Percentiles rank a stretch among this genome's conserved stretches.
These are phyloP conservation scores for Euphonia xanthogaster DNA, from an alignment of 2,797 vertebrate species.

Conservation along the genomic window DNA sequence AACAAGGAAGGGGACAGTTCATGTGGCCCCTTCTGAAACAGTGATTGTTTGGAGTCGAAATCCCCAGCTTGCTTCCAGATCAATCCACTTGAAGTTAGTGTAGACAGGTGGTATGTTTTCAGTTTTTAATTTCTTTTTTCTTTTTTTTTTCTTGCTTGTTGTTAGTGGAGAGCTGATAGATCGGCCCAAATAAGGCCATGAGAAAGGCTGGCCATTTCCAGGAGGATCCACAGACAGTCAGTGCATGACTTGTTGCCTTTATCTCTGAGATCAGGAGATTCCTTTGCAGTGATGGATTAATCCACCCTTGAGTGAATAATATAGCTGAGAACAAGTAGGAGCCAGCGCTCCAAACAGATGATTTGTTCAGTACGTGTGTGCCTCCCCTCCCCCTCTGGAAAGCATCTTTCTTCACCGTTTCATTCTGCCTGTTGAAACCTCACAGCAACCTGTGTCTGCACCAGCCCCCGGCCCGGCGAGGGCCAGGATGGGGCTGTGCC, in stretches of 20 bases:
- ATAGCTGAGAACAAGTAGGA: conserved; percentile 53
- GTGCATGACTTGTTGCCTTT: conserved; percentile 57
- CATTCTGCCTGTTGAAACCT: conserved; percentile 2
- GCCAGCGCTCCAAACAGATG: conserved; percentile 42
- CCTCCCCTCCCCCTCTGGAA: background rate
- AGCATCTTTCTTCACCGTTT: conserved; percentile 39
- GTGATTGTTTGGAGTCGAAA: background rate
- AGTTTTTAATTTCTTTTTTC: background rate
- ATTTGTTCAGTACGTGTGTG: conserved; percentile 31
- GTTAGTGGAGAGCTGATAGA: background rate
- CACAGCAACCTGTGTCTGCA: background rate
- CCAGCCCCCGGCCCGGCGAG: accelerated
- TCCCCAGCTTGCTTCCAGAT: background rate
- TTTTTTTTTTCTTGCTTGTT: background rate
- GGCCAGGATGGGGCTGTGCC: background rate
- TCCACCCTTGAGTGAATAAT: conserved; percentile 60
- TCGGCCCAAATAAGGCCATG: conserved; percentile 47
- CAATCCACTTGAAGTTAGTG: background rate
- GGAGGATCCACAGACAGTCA: conserved; percentile 39
- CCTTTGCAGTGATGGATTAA: conserved; percentile 62
- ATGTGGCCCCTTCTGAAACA: background rate
- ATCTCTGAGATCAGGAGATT: conserved; percentile 67
- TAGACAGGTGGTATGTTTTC: background rate
- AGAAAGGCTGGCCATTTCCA: background rate
- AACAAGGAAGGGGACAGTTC: background rate